These are phyloP conservation scores for Gryon sp. DNA, from an alignment of 1,140 invertebrate species.

Conservation along the genomic window DNA sequence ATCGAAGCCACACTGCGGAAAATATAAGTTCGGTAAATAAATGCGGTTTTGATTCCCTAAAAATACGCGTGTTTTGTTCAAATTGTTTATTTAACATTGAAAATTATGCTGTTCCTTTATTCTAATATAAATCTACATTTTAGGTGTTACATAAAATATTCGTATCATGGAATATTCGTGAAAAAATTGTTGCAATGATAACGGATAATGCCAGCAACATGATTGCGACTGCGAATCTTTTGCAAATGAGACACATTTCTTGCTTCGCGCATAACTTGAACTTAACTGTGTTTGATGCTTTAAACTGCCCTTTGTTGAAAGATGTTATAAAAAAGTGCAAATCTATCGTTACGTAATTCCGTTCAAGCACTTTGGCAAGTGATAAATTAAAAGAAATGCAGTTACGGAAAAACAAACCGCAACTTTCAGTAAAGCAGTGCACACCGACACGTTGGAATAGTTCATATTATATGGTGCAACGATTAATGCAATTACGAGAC, in stretches of 20 bases:
- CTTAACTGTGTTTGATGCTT: slow-evolving; percentile 7
- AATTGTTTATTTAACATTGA: no score
- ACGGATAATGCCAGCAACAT: slow-evolving; percentile 23
- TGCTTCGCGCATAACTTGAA: slow-evolving; percentile 20
- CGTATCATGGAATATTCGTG: slow-evolving; percentile 2
- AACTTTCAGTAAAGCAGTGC: slow-evolving; percentile 8
- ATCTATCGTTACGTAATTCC: slow-evolving; percentile 6
- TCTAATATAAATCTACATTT: no score
- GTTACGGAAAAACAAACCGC: not conserved
- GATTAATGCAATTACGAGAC: slow-evolving; percentile 3
- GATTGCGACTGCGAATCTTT: not conserved
- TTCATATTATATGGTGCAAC: slow-evolving; percentile 14
- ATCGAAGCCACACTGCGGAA: slow-evolving; percentile 17
- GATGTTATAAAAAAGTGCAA: slow-evolving; percentile 15
- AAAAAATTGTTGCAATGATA: slow-evolving; percentile 6
- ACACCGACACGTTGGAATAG: slow-evolving; percentile 26
- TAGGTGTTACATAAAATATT: slow-evolving; percentile 2
- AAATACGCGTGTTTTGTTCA: no score
- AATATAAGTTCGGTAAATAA: slow-evolving; percentile 12
- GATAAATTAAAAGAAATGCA: slow-evolving; percentile 23
- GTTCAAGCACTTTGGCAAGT: slow-evolving; percentile 8
- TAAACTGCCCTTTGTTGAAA: not conserved
- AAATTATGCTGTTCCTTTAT: no score
- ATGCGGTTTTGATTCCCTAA: no score
- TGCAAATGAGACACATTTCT: slow-evolving; percentile 6